phyloP scores from a whole-genome alignment of 2,797 vertebrate genomes.

The Aphelocoma californica region DNA sequence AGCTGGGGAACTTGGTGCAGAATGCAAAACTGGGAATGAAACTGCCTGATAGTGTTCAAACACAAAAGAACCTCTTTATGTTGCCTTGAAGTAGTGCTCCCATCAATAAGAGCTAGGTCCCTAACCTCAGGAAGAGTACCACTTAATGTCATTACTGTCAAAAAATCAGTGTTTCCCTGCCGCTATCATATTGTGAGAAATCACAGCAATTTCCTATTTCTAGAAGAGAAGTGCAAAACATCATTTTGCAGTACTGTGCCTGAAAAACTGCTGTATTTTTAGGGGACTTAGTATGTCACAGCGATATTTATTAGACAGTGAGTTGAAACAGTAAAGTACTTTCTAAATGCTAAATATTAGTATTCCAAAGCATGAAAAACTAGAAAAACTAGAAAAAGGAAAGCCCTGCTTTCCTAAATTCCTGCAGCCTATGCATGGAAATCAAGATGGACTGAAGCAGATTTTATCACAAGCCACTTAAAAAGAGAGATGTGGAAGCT shows the following conservation, averaged over 20 bases:
- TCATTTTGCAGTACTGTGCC: neutral
- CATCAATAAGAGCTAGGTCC: neutral
- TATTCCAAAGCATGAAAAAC: neutral
- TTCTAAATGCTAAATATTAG: slow-evolving; percentile 10
- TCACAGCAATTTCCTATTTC: slow-evolving; percentile 28
- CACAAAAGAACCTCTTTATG: neutral
- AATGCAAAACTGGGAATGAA: neutral
- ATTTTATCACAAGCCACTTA: slow-evolving; percentile 35
- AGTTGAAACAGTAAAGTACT: slow-evolving; percentile 22
- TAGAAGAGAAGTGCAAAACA: slow-evolving; percentile 13
- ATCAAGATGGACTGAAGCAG: slow-evolving; percentile 29
- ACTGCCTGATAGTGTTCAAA: neutral
- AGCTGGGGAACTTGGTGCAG: neutral
- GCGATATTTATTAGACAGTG: neutral
- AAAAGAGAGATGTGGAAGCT: neutral
- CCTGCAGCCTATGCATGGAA: neutral
- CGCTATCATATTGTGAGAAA: neutral
- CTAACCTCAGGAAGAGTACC: neutral
- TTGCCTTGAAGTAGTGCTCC: neutral
- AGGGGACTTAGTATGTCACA: neutral
- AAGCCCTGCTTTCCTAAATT: slow-evolving; percentile 28
- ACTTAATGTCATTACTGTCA: neutral
- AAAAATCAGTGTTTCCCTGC: neutral
- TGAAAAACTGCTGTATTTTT: neutral
- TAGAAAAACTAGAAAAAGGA: neutral